These are phyloP conservation scores for Micoletzkya japonica DNA, from an alignment of 2,888 invertebrate genomes.

Conservation along the genomic window DNA sequence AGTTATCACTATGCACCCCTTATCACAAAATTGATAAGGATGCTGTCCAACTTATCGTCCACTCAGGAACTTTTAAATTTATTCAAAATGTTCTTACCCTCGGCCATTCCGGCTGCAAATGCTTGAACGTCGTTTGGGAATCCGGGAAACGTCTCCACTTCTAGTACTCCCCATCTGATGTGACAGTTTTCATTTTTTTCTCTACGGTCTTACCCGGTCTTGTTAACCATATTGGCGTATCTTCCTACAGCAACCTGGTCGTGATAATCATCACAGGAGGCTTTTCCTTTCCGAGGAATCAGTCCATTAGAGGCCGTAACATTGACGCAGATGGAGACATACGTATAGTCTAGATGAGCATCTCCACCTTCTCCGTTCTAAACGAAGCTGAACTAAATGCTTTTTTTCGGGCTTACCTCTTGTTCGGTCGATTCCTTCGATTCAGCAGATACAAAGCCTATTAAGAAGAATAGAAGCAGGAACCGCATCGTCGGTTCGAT, in stretches of 20 bases:
- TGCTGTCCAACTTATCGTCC: too few relatives aligned
- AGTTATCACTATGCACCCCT: too few relatives aligned
- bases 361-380: background rate
- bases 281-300: constrained; percentile 3
- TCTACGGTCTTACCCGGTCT: constrained; percentile 46
- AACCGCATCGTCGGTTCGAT: background rate
- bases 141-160: constrained; percentile 58
- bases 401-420: background rate
- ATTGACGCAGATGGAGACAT: constrained; percentile 47
- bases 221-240: constrained; percentile 58
- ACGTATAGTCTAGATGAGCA: constrained; percentile 34
- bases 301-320: constrained; percentile 39
- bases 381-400: background rate
- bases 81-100: constrained; percentile 37
- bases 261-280: constrained; percentile 21
- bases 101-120: constrained; percentile 60
- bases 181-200: background rate
- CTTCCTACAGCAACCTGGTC: constrained; percentile 52
- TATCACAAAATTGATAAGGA: too few relatives aligned
- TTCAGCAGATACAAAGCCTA: background rate
- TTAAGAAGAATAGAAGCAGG: background rate
- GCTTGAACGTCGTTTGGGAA: constrained; percentile 55
- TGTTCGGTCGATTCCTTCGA: background rate
- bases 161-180: constrained; percentile 59
- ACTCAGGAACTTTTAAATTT: too few relatives aligned